Evolutionary conservation across 2,113 vertebrate genomes (phyloP).

Genomic region (Colossoma macropomum): DNA sequence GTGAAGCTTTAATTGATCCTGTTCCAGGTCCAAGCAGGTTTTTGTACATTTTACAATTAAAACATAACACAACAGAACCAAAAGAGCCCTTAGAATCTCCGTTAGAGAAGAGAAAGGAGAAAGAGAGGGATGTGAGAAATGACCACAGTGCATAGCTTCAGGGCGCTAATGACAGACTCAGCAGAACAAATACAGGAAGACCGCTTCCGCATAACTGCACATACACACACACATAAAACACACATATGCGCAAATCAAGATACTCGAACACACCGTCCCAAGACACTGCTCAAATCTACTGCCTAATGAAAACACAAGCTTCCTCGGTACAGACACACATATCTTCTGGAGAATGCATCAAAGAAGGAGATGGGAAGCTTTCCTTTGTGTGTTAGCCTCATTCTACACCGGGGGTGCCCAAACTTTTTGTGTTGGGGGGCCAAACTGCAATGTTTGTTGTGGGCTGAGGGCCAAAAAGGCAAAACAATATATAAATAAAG

Average conservation of each 20-base stretch:
- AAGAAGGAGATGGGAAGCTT: too few species aligned
- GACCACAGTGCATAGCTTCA: conserved; percentile 8
- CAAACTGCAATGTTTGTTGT: too few species aligned
- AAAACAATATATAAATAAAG: too few species aligned
- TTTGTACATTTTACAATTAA: neutral
- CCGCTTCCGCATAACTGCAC: conserved; percentile 53
- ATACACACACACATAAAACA: conserved; percentile 34
- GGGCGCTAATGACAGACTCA: conserved; percentile 37
- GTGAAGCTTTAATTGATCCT: neutral
- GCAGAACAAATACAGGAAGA: conserved; percentile 65
- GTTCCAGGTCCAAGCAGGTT: neutral
- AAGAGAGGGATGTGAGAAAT: conserved; percentile 33
- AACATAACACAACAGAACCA: neutral
- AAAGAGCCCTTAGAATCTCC: neutral
- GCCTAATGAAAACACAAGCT: neutral
- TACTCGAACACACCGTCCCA: conserved; percentile 21
- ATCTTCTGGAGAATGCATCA: too few species aligned
- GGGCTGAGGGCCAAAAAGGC: too few species aligned
- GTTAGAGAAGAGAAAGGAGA: neutral
- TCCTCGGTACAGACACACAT: too few species aligned
- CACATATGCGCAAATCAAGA: conserved; percentile 22
- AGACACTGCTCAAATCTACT: neutral
- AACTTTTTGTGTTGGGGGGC: too few species aligned
- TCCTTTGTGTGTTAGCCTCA: too few species aligned
- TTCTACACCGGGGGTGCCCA: too few species aligned